A percentile compares a stretch with the other conserved stretches of the same genome.
Conservation (phyloP, 2,113 vertebrate species). For the Oncorhynchus nerka region DNA sequence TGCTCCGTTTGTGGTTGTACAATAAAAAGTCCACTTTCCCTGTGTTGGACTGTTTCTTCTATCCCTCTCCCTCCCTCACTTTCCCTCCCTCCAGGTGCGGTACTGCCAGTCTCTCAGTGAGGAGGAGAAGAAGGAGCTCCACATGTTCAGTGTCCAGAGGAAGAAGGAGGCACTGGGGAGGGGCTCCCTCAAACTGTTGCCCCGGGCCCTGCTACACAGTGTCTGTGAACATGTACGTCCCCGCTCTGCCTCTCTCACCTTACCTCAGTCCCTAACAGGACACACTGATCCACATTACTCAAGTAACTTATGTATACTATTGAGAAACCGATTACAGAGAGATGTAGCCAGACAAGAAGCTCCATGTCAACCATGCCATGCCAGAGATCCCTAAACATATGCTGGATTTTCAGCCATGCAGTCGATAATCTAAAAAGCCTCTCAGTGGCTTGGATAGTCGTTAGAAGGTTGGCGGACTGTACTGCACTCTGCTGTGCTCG, state of each 20-base stretch:
- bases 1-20: too few species aligned
- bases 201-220: constrained; percentile 79
- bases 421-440: background rate
- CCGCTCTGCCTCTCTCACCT: background rate
- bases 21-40: too few species aligned
- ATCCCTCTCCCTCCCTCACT: constrained; percentile 13
- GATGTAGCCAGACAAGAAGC: background rate
- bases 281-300: background rate
- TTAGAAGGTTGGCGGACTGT: background rate
- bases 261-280: background rate
- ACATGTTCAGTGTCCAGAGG: constrained; percentile 93
- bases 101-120: constrained; percentile 94
- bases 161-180: constrained; percentile 94
- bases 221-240: constrained; percentile 82
- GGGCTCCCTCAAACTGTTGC: constrained; percentile 86
- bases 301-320: background rate
- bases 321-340: background rate
- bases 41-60: too few species aligned
- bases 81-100: constrained; percentile 74
- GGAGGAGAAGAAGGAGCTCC: constrained; percentile 94
- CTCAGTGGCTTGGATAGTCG: background rate
- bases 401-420: constrained; percentile 16
- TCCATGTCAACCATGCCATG: constrained; percentile 4
- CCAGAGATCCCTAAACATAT: constrained; percentile 10
- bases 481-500: too few species aligned